Conservation (phyloP, 2,113 vertebrate species). For the Nothoprocta pentlandii region DNA sequence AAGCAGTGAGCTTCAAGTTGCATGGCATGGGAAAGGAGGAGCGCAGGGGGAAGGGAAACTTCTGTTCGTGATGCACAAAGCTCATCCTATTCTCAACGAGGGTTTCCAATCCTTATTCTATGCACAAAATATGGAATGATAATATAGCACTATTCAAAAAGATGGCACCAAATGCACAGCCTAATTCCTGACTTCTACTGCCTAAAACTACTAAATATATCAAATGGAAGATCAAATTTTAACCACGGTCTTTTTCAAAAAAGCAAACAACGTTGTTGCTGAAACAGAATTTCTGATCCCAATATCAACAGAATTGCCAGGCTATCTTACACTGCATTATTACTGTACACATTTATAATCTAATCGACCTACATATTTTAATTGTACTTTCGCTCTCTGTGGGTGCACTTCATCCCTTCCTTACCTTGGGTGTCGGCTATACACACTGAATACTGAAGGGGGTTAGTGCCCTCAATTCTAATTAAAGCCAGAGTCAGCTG, state of each 20-base stretch:
- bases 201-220: background rate
- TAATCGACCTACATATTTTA: background rate
- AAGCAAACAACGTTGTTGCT: background rate
- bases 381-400: background rate
- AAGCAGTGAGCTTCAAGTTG: constrained; percentile 34
- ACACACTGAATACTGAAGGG: background rate
- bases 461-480: constrained; percentile 20
- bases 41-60: background rate
- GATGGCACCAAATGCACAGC: background rate
- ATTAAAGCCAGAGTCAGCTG: constrained; percentile 36
- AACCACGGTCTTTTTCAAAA: background rate
- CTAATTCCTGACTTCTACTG: background rate
- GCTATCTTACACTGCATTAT: background rate
- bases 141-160: background rate
- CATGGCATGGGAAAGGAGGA: background rate
- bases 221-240: background rate
- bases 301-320: background rate
- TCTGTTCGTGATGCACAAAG: background rate
- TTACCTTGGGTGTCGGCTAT: background rate
- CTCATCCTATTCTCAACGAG: background rate
- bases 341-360: background rate
- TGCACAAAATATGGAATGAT: background rate
- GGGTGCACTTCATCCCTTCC: background rate
- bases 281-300: background rate
- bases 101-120: background rate